Evolutionary conservation across 1,140 invertebrate genomes (phyloP), one percentile per base, ranked within the genome.

Genomic region (Radopholus similis): DNA sequence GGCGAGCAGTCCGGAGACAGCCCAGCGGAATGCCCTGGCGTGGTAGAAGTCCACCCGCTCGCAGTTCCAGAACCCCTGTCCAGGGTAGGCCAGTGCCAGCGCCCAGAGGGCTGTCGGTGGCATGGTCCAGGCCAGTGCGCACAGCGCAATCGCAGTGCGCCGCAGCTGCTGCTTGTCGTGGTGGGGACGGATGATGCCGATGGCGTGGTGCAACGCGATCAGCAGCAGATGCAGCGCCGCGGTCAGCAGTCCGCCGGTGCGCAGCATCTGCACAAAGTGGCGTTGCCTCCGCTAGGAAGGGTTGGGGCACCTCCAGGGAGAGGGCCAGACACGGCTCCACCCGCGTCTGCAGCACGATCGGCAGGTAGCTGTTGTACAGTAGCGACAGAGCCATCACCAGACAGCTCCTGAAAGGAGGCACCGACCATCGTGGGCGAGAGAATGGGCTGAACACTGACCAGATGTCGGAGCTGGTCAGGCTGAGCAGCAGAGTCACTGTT

Each of bases 331-430:
- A 76, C 4, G 76, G 76, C 55, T 78, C 70, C 13, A 77, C 57
- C 4, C 51, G 28, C 8, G 76, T 76, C 32, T 62, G 63, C 34
- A 68, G 54, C 2, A 78, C 72, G 6, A 59, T 70, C 4, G 74
- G 74, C 30, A 76, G 53, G 42, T 74, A 76, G 21, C 75, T 78
- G 59, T 76, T 76, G 44, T 75, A 79, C 2, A 76, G 34, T 15
- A 76, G 72, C 5, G 75, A 78, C 28, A 66, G 35, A 6, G 70
- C 76, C 28, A 76, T 70, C 30, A 76, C 73, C 15, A 60, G 66
- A 38, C 55, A 55, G 26, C 75, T 74, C 66, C 64, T 66, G 21
- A 28, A 13, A 67, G 26, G 21, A n/a, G 44, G 28, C 32, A 44
- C 6, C 26, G 21, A 21, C n/a, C 21, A 42, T 6, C n/a, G 1